Evolutionary conservation across 2,888 invertebrate species (phyloP).

Genomic region (Seira ritae): DNA sequence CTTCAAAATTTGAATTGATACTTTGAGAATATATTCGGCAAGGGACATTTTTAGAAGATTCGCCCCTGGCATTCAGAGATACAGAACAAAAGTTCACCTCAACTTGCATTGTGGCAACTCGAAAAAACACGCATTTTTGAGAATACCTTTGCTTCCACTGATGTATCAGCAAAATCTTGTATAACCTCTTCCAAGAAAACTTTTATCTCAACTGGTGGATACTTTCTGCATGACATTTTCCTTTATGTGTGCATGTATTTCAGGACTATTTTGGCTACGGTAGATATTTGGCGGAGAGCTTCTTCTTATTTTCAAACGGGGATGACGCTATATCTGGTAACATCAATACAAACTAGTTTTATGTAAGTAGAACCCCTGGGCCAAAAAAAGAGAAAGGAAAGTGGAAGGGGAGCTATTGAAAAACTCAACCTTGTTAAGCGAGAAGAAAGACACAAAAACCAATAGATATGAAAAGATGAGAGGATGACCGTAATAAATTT

Average conservation of each 20-base stretch:
- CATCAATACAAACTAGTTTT: constrained; percentile 22
- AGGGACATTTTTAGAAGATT: constrained; percentile 14
- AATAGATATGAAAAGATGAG: constrained; percentile 64
- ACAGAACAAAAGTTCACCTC: constrained; percentile 22
- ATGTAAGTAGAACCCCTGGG: constrained; percentile 43
- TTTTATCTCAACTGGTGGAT: constrained; percentile 63
- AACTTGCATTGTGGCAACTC: neutral
- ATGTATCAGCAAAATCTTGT: constrained; percentile 28
- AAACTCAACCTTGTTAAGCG: constrained; percentile 47
- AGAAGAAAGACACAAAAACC: constrained; percentile 48
- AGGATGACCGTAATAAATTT: constrained; percentile 61
- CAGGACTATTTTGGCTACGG: constrained; percentile 7
- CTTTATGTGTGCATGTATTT: neutral
- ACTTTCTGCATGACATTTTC: constrained; percentile 25
- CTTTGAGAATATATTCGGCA: constrained; percentile 8
- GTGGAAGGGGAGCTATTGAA: constrained; percentile 47
- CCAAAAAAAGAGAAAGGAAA: constrained; percentile 34
- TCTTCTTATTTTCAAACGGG: neutral
- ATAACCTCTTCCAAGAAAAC: constrained; percentile 47
- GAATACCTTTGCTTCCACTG: constrained; percentile 30
- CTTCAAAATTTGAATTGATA: constrained; percentile 22
- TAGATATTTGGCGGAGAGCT: constrained; percentile 52
- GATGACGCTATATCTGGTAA: neutral
- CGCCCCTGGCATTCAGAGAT: neutral
- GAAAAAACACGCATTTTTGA: constrained; percentile 33